Evolutionary conservation across 1,140 invertebrate species (phyloP).

Genomic region (Pogonomyrmex barbatus): DNA sequence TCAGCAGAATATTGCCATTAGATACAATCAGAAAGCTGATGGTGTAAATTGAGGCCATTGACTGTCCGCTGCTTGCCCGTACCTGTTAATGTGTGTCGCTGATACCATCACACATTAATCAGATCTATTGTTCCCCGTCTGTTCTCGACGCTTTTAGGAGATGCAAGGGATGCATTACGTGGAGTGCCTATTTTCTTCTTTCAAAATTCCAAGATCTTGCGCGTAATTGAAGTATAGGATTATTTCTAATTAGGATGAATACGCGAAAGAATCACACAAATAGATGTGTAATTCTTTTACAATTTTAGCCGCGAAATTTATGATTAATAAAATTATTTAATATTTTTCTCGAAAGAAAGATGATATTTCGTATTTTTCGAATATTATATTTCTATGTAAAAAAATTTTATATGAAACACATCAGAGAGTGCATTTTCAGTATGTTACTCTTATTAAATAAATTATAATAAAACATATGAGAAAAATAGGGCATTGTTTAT

Average conservation of each 20-base stretch:
- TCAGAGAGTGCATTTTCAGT: background rate
- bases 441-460: background rate
- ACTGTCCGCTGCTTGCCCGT: slow-evolving; percentile 19
- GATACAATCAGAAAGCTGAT: slow-evolving; percentile 62
- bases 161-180: background rate
- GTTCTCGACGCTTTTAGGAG: background rate
- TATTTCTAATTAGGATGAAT: background rate
- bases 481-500: background rate
- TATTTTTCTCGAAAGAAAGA: background rate
- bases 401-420: background rate
- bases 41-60: slow-evolving; percentile 60
- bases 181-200: background rate
- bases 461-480: background rate
- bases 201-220: background rate
- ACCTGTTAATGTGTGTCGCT: background rate
- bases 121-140: slow-evolving; percentile 48
- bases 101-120: slow-evolving; percentile 49
- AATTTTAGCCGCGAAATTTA: background rate
- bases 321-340: background rate
- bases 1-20: slow-evolving; percentile 44
- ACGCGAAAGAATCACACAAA: background rate
- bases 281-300: background rate
- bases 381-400: background rate
- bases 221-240: background rate
- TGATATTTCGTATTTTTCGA: background rate